Evolutionary conservation across 2,113 vertebrate genomes (phyloP).

Genomic region (Machaerirhynchus nigripectus): DNA sequence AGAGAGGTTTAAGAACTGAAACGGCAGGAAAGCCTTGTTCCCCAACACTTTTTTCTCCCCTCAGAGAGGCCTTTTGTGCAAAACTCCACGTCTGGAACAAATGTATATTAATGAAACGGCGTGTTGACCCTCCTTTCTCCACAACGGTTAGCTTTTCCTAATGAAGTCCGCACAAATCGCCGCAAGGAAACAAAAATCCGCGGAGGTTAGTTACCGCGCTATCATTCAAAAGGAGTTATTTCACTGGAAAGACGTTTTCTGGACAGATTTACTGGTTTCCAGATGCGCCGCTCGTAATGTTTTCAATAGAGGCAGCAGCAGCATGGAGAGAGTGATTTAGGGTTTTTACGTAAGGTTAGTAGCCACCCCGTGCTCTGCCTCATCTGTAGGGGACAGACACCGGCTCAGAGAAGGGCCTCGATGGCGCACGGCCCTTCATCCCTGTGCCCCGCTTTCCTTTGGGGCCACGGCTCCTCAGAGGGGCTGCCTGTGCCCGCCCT

Average conservation of each 20-base stretch:
- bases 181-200: constrained; percentile 29
- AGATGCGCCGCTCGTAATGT: constrained; percentile 64
- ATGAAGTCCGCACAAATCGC: constrained; percentile 39
- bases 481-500: not conserved
- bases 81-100: constrained; percentile 50
- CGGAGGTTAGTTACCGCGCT: not conserved
- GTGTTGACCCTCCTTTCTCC: constrained; percentile 23
- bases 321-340: constrained; percentile 20
- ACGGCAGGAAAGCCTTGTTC: constrained; percentile 55
- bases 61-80: constrained; percentile 63
- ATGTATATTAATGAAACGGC: constrained; percentile 59
- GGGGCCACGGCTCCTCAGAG: not conserved
- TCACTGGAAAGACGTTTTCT: constrained; percentile 47
- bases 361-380: not conserved
- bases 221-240: constrained; percentile 53
- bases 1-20: constrained; percentile 43
- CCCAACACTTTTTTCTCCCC: constrained; percentile 40
- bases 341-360: constrained; percentile 23
- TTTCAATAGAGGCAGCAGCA: constrained; percentile 48
- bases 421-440: accelerated
- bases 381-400: not conserved
- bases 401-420: not conserved
- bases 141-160: constrained; percentile 39
- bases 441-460: not conserved
- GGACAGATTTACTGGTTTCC: constrained; percentile 60